Evolutionary conservation across 2,797 vertebrate species (phyloP).

Genomic region (Hirundo rustica): DNA sequence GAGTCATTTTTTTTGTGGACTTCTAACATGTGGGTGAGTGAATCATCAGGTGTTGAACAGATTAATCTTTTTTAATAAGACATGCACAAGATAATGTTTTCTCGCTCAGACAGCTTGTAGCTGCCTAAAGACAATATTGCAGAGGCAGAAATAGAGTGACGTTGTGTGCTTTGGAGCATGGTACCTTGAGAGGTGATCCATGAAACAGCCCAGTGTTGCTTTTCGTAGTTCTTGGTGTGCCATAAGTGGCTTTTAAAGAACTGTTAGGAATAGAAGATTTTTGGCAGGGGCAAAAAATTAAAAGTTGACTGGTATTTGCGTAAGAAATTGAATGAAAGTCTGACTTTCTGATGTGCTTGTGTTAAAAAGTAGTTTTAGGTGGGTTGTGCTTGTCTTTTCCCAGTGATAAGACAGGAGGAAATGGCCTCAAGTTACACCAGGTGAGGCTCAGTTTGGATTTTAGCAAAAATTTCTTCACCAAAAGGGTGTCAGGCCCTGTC

Average conservation of each 20-base stretch:
- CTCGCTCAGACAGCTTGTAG: not conserved
- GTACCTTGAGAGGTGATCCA: not conserved
- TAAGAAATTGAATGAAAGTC: fast-evolving
- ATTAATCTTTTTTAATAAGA: slow-evolving; percentile 38
- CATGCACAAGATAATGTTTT: not conserved
- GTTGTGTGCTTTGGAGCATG: not conserved
- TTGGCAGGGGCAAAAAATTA: fast-evolving
- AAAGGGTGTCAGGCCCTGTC: fast-evolving
- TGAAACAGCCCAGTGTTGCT: not conserved
- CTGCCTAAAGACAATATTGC: not conserved
- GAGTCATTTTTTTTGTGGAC: slow-evolving; percentile 63
- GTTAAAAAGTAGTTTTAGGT: not conserved
- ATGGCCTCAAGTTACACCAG: not conserved
- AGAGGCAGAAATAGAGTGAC: not conserved
- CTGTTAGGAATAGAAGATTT: not conserved
- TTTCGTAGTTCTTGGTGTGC: not conserved
- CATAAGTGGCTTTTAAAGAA: not conserved
- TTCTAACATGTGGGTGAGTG: slow-evolving; percentile 47
- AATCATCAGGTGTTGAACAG: slow-evolving; percentile 67
- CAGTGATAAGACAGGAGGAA: not conserved
- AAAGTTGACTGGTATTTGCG: fast-evolving
- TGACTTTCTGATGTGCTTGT: not conserved
- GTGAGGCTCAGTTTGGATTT: not conserved
- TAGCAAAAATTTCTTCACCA: not conserved
- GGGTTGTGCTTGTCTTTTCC: not conserved